Evolutionary conservation across 2,888 invertebrate species (phyloP), one percentile per base, ranked within the genome.

Genomic region (Mesochorus sp.): DNA sequence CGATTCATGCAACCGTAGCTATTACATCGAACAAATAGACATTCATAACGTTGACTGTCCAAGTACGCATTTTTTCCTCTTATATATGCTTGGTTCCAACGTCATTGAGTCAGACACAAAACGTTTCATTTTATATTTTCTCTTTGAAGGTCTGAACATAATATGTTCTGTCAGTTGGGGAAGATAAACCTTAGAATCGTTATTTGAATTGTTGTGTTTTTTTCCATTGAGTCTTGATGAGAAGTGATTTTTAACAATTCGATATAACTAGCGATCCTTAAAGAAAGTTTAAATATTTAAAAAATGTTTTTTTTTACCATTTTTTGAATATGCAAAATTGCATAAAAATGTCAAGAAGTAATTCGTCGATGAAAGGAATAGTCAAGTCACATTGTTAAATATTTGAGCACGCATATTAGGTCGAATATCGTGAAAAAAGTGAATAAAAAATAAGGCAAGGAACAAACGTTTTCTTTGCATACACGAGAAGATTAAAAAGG

Each of bases 391-490:
- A 19, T 31, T 4, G 17, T 42, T 37, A 75, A 75, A 75, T 75
- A 75, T 75, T 75, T 62, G 47, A 53, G n/a, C 17, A 17, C 12
- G 12, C 57, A 34, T 73, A 66, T 28, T 64, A 17, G 21, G 8
- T 21, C 0, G 68, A 74, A 64, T 37, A 26, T 10, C 70, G 71
- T 57, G 70, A 53, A 70, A 61, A 76, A 76, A 74, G 53, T 47
- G 53, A 64, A 73, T 68, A 37, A 71, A 26, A 78, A 57, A 57
- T 70, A 74, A 64, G 34, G 42, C 49, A 71, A 88, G 87, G 88
- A 89, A 88, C 86, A 86, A 88, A 87, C 77, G 88, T 87, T 71
- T 62, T 88, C 88, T 88, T 89, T 89, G 89, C 90, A 89, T 90
- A 89, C 86, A 84, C 57, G 77, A 84, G 87, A 59, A 66, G 87